phyloP scores from a whole-genome alignment of 2,888 invertebrate genomes.

The Pollenia griseotomentosa region DNA sequence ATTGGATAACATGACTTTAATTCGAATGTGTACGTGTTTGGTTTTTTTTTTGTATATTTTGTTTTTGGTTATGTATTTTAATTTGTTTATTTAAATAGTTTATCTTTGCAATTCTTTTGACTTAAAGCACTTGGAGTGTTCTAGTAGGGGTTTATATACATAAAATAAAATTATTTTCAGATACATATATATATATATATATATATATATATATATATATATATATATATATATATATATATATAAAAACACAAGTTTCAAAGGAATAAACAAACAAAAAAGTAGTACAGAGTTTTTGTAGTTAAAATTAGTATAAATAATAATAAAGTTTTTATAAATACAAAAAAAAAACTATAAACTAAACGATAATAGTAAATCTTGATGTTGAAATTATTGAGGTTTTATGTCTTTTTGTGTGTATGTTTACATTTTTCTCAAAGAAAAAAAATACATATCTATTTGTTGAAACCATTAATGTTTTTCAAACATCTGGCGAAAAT shows the following conservation, averaged over 20 bases:
- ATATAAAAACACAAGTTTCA: slow-evolving; percentile 49
- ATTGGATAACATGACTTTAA: slow-evolving; percentile 72
- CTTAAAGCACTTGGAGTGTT: slow-evolving; percentile 73
- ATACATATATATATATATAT: slow-evolving; percentile 54
- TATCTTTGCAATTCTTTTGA: slow-evolving; percentile 55
- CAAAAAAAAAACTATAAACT: slow-evolving; percentile 24
- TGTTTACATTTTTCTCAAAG: slow-evolving; percentile 20
- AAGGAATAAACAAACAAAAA: slow-evolving; percentile 37
- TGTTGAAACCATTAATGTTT: slow-evolving; percentile 51
- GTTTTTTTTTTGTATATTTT: slow-evolving; percentile 68
- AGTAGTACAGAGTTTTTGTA: slow-evolving; percentile 40
- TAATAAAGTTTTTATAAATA: slow-evolving; percentile 35
- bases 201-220: slow-evolving; percentile 56
- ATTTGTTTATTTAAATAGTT: slow-evolving; percentile 15
- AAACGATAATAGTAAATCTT: slow-evolving; percentile 24
- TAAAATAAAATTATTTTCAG: slow-evolving; percentile 67
- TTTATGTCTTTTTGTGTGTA: slow-evolving; percentile 66
- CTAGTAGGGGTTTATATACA: slow-evolving; percentile 60
- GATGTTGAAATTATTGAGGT: slow-evolving; percentile 53
- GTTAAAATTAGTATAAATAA: slow-evolving; percentile 62
- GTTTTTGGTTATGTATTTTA: slow-evolving; percentile 70
- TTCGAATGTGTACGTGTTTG: slow-evolving; percentile 77
- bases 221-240: slow-evolving; percentile 52
- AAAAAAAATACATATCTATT: slow-evolving; percentile 3
- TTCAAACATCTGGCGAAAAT: slow-evolving; percentile 61